Evolutionary conservation across 2,888 invertebrate species (phyloP).

Genomic region (Selenia dentaria): DNA sequence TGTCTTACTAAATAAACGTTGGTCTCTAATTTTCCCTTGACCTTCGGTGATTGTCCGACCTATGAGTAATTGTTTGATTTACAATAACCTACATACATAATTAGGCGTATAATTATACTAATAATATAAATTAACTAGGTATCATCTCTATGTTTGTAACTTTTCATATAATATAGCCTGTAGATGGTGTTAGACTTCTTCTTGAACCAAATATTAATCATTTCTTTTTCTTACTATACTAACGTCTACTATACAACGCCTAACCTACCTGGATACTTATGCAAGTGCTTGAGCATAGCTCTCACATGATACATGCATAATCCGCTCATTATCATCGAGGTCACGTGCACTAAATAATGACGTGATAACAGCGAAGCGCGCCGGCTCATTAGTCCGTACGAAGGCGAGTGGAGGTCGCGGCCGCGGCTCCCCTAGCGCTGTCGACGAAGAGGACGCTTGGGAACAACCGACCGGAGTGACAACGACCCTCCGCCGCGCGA

Average conservation of each 20-base stretch:
- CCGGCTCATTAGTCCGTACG: conserved; percentile 49
- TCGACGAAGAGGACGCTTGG: conserved; percentile 42
- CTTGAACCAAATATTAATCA: no score
- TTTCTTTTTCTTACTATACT: neutral
- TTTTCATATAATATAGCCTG: no score
- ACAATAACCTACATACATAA: no score
- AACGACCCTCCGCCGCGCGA: conserved; percentile 64
- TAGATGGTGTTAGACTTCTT: no score
- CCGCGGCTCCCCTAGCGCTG: conserved; percentile 48
- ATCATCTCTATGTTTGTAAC: no score
- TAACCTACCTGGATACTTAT: conserved; percentile 5
- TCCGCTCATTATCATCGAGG: conserved; percentile 34
- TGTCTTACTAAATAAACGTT: no score
- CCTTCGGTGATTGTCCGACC: no score
- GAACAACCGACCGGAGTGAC: conserved; percentile 18
- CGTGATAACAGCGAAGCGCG: conserved; percentile 45
- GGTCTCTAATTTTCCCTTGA: no score
- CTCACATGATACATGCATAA: conserved; percentile 18
- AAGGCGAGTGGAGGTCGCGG: conserved; percentile 56
- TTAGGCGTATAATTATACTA: no score
- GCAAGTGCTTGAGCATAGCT: conserved; percentile 18
- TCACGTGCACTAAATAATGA: conserved; percentile 38
- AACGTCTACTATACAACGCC: neutral
- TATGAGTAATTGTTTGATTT: no score
- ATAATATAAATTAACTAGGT: no score